phyloP scores from a whole-genome alignment of 2,797 vertebrate genomes.

The Hyperoplus lanceolatus region DNA sequence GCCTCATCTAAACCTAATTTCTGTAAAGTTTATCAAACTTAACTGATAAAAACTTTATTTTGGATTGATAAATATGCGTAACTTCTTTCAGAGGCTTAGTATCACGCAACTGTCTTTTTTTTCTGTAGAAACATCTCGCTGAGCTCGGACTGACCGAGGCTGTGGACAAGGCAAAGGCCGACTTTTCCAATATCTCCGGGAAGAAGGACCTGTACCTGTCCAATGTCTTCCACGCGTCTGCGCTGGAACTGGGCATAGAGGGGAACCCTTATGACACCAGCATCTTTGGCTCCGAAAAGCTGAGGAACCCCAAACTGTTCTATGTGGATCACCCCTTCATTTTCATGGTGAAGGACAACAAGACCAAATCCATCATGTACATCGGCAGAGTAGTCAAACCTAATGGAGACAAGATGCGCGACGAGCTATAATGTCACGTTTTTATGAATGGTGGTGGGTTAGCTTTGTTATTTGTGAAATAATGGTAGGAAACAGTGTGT shows the following conservation, averaged over 20 bases:
- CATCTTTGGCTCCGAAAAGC: conserved; percentile 91
- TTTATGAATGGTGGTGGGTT: conserved; percentile 11
- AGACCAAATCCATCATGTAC: conserved; percentile 95
- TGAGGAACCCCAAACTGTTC: conserved; percentile 94
- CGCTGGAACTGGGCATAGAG: conserved; percentile 90
- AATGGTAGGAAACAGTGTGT: conserved; percentile 43
- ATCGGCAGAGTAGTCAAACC: conserved; percentile 94
- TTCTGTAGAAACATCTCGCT: conserved; percentile 91
- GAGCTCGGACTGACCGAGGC: conserved; percentile 95
- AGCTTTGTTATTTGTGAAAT: conserved; percentile 49
- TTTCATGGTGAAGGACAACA: conserved; percentile 96
- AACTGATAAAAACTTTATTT: too few relatives aligned
- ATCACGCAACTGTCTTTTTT: conserved; percentile 17
- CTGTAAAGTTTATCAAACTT: too few relatives aligned
- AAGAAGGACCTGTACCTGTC: conserved; percentile 98
- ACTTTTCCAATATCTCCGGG: conserved; percentile 96
- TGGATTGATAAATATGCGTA: too few relatives aligned
- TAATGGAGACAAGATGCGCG: conserved; percentile 96
- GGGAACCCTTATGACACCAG: conserved; percentile 92
- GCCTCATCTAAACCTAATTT: too few relatives aligned
- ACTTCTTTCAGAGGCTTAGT: too few relatives aligned
- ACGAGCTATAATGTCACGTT: conserved; percentile 90
- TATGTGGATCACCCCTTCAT: conserved; percentile 96
- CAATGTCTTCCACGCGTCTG: conserved; percentile 92
- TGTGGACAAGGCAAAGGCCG: conserved; percentile 96